Conservation (phyloP, 2,113 vertebrate species). For the Willisornis vidua region DNA sequence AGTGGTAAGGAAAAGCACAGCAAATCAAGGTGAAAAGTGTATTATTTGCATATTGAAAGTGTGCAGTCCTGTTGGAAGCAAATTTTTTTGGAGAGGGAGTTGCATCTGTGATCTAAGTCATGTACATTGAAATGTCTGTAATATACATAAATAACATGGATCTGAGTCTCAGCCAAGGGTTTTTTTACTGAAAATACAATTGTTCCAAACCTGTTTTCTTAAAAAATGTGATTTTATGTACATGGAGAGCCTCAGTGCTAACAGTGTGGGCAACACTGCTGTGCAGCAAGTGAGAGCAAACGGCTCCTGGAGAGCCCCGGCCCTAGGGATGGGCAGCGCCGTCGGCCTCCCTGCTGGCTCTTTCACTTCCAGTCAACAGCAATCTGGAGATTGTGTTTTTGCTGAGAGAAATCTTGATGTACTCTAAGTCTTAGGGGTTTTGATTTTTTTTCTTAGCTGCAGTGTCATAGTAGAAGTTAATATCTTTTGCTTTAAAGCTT, state of each 20-base stretch:
- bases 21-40: background rate
- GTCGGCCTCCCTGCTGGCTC: background rate
- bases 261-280: background rate
- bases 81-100: background rate
- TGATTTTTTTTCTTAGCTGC: background rate
- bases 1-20: background rate
- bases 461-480: background rate
- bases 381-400: background rate
- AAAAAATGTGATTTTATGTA: background rate
- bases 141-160: background rate
- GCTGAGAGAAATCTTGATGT: background rate
- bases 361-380: background rate
- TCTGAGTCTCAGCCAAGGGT: background rate
- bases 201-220: background rate
- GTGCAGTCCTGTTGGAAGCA: background rate
- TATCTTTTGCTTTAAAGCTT: background rate
- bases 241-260: background rate
- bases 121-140: background rate
- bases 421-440: background rate
- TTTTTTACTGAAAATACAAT: background rate
- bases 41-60: background rate
- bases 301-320: background rate
- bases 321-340: no score
- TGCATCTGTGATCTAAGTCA: background rate
- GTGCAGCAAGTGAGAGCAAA: background rate